phyloP scores from a whole-genome alignment of 2,797 vertebrate species.

The Manis crassicaudata region DNA sequence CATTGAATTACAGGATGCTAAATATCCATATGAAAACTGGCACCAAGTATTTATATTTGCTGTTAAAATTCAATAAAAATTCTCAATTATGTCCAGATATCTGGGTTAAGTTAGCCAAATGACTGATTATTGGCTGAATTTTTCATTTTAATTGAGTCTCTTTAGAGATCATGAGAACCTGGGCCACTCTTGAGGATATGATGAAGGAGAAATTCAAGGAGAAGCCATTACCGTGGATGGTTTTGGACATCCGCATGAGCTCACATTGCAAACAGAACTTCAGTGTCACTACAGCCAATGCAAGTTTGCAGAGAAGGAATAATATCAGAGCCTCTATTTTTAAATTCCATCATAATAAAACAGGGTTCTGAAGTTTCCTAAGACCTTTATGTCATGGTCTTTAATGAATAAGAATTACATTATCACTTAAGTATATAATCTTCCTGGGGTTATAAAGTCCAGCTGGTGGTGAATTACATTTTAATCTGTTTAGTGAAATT shows the following conservation, averaged over 20 bases:
- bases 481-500: constrained; percentile 63
- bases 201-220: neutral
- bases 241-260: neutral
- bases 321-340: neutral
- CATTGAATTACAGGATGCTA: neutral
- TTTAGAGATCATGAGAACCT: neutral
- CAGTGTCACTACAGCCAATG: neutral
- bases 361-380: constrained; percentile 17
- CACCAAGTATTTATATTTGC: neutral
- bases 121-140: neutral
- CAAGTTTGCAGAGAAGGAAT: neutral
- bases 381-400: constrained; percentile 54
- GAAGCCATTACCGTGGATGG: fast-evolving
- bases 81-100: neutral
- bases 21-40: neutral
- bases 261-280: neutral
- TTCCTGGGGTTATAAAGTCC: constrained; percentile 47
- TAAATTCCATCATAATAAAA: constrained; percentile 44
- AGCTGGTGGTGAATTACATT: constrained; percentile 31
- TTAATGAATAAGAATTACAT: constrained; percentile 57
- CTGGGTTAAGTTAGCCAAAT: neutral
- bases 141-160: constrained; percentile 34
- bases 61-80: constrained; percentile 14
- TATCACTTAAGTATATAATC: constrained; percentile 65
- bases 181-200: neutral